These are phyloP conservation scores for Orius insidiosus DNA, from an alignment of 1,140 invertebrate species.

Conservation along the genomic window DNA sequence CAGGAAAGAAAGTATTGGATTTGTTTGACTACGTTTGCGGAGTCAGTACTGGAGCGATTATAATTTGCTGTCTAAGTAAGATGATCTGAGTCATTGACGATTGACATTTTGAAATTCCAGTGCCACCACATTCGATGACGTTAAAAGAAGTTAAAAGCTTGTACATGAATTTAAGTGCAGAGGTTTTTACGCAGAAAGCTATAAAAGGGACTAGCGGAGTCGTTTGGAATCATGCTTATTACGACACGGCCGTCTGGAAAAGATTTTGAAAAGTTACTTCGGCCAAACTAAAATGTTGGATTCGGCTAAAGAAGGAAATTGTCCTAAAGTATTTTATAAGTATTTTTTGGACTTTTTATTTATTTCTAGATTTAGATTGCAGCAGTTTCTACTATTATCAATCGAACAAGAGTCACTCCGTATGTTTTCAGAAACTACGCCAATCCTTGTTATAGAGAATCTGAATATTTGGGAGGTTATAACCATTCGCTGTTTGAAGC, in stretches of 20 bases:
- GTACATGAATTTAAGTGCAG: slow-evolving; percentile 48
- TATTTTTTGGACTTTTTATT: slow-evolving; percentile 2
- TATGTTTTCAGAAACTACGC: slow-evolving; percentile 84
- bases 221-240: slow-evolving; percentile 76
- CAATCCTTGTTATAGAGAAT: slow-evolving; percentile 50
- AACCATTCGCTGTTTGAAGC: slow-evolving; percentile 71
- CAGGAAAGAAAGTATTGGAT: slow-evolving; percentile 43
- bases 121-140: slow-evolving; percentile 34
- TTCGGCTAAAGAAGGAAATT: slow-evolving; percentile 35
- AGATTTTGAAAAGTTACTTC: slow-evolving; percentile 53
- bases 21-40: slow-evolving; percentile 85
- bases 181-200: slow-evolving; percentile 53
- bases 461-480: slow-evolving; percentile 61
- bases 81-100: slow-evolving; percentile 8
- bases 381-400: slow-evolving; percentile 65
- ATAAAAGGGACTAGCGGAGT: slow-evolving; percentile 59
- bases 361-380: slow-evolving; percentile 36
- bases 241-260: slow-evolving; percentile 73
- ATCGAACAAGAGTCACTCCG: slow-evolving; percentile 57
- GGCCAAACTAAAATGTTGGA: slow-evolving; percentile 49
- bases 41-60: slow-evolving; percentile 74
- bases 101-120: slow-evolving; percentile 25
- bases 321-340: slow-evolving; percentile 39
- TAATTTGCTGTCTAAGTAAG: slow-evolving; percentile 45
- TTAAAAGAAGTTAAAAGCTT: slow-evolving; percentile 43